Conservation (phyloP, 2,888 invertebrate species). For the Eledone cirrhosa region DNA sequence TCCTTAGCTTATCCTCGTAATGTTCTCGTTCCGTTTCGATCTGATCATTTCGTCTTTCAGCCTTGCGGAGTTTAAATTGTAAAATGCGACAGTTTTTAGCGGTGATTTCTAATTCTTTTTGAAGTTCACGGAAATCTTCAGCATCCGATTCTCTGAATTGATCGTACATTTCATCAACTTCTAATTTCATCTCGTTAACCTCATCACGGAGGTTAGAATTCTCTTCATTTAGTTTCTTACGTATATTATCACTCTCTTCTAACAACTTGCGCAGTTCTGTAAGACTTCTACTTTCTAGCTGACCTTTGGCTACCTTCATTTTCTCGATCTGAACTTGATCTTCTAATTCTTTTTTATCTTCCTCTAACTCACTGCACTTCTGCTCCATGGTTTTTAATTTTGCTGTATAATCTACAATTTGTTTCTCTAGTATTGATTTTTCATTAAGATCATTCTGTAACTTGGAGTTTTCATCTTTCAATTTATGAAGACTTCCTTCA, state of each 20-base stretch:
- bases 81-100: constrained; percentile 98
- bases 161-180: constrained; percentile 99
- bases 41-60: constrained; percentile 81
- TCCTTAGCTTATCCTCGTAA: constrained; percentile 65
- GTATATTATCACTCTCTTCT: constrained; percentile 87
- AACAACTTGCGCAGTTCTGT: constrained; percentile 75
- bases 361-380: constrained; percentile 30
- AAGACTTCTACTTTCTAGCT: constrained; percentile 32
- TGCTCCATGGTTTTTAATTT: constrained; percentile 22
- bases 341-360: constrained; percentile 35
- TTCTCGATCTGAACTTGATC: constrained; percentile 28
- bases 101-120: constrained; percentile 94
- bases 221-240: constrained; percentile 86
- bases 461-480: constrained; percentile 45
- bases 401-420: constrained; percentile 14
- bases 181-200: constrained; percentile 90
- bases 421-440: constrained; percentile 13
- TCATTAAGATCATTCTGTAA: constrained; percentile 1
- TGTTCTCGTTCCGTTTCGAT: constrained; percentile 86
- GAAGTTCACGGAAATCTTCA: constrained; percentile 87
- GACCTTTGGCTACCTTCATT: constrained; percentile 30
- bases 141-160: constrained; percentile 90
- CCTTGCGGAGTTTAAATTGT: constrained; percentile 96
- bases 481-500: constrained; percentile 45
- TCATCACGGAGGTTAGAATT: constrained; percentile 95